A percentile compares a stretch with the other conserved stretches of the same genome.
phyloP scores from a whole-genome alignment of 35 echinoderm and acorn worm genomes.

The Stichopus chloronotus region DNA sequence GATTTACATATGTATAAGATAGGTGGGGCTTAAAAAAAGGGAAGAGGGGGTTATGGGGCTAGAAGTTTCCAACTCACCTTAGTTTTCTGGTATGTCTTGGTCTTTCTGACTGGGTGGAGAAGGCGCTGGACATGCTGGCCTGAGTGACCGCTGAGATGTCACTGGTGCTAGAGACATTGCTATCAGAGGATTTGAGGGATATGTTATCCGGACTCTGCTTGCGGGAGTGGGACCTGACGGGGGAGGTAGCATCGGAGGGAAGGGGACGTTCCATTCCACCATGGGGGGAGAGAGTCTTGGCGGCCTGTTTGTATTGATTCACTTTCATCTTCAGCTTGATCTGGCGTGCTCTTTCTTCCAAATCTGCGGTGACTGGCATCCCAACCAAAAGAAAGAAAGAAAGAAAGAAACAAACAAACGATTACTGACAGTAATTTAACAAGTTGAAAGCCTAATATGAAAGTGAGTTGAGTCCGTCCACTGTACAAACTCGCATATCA shows the following conservation, averaged over 20 bases:
- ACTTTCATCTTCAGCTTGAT: slow-evolving; percentile 98
- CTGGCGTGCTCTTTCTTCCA: slow-evolving; percentile 92
- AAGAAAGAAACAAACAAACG: neutral
- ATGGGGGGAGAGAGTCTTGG: slow-evolving; percentile 82
- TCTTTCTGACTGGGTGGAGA: slow-evolving; percentile 94
- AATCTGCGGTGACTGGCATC: slow-evolving; percentile 72
- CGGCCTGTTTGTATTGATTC: slow-evolving; percentile 94
- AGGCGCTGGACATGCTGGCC: slow-evolving; percentile 89
- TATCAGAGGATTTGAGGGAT: slow-evolving; percentile 96
- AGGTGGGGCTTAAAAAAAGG: too few species aligned
- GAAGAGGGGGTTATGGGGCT: too few species aligned
- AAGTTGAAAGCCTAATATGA: neutral
- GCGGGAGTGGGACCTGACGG: slow-evolving; percentile 52
- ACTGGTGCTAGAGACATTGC: slow-evolving; percentile 96
- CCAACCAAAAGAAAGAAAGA: neutral
- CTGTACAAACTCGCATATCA: too few species aligned
- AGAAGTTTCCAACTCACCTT: slow-evolving; percentile 68
- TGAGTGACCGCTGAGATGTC: slow-evolving; percentile 93
- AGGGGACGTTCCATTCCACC: slow-evolving; percentile 56
- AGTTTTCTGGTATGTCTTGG: slow-evolving; percentile 92
- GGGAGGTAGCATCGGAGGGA: slow-evolving; percentile 37
- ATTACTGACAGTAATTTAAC: neutral
- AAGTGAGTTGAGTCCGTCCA: too few species aligned
- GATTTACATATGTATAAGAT: too few species aligned
- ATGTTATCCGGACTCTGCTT: slow-evolving; percentile 99